Conservation (phyloP, 2,797 vertebrate genomes). For the Vultur gryphus region DNA sequence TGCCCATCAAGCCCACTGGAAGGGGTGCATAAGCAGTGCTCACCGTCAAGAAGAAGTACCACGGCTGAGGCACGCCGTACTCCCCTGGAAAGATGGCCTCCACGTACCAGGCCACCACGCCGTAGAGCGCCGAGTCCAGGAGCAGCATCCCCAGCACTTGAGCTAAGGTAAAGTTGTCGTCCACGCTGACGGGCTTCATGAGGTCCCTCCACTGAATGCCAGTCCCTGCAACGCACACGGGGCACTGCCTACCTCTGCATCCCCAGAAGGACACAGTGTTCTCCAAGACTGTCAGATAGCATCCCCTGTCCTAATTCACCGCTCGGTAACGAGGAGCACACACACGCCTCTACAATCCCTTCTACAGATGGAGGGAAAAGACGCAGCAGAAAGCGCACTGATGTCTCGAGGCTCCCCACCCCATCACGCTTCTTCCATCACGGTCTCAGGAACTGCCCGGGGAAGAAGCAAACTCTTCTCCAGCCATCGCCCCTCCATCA, state of each 20-base stretch:
- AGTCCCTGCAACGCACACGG: constrained; percentile 71
- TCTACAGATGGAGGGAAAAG: neutral
- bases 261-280: neutral
- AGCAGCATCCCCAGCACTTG: constrained; percentile 92
- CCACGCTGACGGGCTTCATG: constrained; percentile 89
- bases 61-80: constrained; percentile 91
- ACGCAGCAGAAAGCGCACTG: neutral
- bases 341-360: neutral
- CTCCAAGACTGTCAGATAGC: neutral
- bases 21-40: constrained; percentile 13
- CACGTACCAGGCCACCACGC: constrained; percentile 91
- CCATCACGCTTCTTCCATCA: neutral
- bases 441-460: neutral
- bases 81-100: constrained; percentile 94
- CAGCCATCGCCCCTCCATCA: neutral
- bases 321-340: accelerated
- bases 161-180: constrained; percentile 91
- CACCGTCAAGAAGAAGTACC: constrained; percentile 95
- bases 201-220: constrained; percentile 93
- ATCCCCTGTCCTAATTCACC: neutral
- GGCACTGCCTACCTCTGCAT: neutral
- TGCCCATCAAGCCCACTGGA: accelerated
- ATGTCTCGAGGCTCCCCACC: neutral
- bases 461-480: neutral
- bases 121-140: constrained; percentile 85